Percentiles rank a stretch among this genome's conserved stretches.
Evolutionary conservation across 2,888 invertebrate genomes (phyloP).

Genomic region (Archips xylosteana): DNA sequence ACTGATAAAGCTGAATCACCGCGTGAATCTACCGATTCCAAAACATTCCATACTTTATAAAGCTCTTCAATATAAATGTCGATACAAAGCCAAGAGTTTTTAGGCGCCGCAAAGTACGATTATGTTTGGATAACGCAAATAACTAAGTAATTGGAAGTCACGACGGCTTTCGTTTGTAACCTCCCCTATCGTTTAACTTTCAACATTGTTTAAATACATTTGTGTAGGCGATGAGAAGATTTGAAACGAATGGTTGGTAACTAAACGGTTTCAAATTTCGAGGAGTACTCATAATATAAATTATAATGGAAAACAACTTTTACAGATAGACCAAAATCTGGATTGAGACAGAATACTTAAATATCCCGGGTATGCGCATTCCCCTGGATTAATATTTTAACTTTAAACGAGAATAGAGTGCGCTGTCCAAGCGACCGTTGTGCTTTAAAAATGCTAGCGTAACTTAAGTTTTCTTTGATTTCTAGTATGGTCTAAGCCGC

Average conservation of each 20-base stretch:
- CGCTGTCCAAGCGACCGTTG: too few relatives aligned
- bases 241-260: neutral
- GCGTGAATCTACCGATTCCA: neutral
- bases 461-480: too few relatives aligned
- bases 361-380: too few relatives aligned
- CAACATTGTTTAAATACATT: neutral
- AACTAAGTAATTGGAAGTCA: slow-evolving; percentile 12
- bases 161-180: slow-evolving; percentile 6
- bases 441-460: too few relatives aligned
- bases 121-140: neutral
- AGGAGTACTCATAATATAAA: neutral
- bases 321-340: too few relatives aligned
- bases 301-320: too few relatives aligned
- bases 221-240: neutral
- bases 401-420: too few relatives aligned
- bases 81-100: neutral
- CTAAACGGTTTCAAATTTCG: neutral
- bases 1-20: slow-evolving; percentile 16
- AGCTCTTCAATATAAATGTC: neutral
- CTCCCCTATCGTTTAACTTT: neutral
- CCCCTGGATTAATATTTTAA: too few relatives aligned
- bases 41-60: neutral
- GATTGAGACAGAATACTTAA: too few relatives aligned
- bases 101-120: neutral
- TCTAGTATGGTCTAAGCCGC: too few relatives aligned